phyloP scores from a whole-genome alignment of 2,888 invertebrate species.

The Caenorhabditis angaria region DNA sequence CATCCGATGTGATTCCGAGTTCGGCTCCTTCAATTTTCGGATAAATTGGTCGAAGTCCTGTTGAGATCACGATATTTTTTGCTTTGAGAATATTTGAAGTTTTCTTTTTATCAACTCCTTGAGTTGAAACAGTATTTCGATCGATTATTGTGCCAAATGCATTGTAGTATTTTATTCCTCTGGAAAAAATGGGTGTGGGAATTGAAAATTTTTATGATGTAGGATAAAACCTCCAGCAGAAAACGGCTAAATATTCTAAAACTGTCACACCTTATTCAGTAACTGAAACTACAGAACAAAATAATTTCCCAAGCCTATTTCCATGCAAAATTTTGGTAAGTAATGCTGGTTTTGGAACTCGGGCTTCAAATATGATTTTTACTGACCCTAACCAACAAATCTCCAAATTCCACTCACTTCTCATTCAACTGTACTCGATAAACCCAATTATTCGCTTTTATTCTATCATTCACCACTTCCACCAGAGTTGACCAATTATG shows the following conservation, averaged over 20 bases:
- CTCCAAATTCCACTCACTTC: constrained; percentile 46
- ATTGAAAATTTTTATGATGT: constrained; percentile 2
- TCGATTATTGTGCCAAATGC: constrained; percentile 74
- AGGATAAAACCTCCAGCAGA: no score
- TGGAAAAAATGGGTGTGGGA: constrained; percentile 57
- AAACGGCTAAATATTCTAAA: no score
- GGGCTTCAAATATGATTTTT: no score
- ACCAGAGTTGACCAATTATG: constrained; percentile 72
- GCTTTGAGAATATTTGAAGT: constrained; percentile 68
- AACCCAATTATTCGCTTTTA: constrained; percentile 76
- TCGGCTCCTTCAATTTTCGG: constrained; percentile 74
- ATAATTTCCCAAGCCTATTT: no score
- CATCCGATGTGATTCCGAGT: constrained; percentile 76
- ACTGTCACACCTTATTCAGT: no score
- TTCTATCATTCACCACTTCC: constrained; percentile 67
- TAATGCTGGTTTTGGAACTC: no score
- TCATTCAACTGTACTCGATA: constrained; percentile 74
- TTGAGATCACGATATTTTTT: constrained; percentile 75
- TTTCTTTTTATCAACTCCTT: constrained; percentile 47
- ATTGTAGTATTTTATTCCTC: constrained; percentile 75
- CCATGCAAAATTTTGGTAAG: no score
- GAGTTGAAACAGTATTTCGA: constrained; percentile 73
- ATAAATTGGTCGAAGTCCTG: constrained; percentile 76
- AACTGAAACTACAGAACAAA: no score
- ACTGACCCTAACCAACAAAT: neutral